Evolutionary conservation across 2,113 vertebrate species (phyloP).

Genomic region (Thamnophis sirtalis): DNA sequence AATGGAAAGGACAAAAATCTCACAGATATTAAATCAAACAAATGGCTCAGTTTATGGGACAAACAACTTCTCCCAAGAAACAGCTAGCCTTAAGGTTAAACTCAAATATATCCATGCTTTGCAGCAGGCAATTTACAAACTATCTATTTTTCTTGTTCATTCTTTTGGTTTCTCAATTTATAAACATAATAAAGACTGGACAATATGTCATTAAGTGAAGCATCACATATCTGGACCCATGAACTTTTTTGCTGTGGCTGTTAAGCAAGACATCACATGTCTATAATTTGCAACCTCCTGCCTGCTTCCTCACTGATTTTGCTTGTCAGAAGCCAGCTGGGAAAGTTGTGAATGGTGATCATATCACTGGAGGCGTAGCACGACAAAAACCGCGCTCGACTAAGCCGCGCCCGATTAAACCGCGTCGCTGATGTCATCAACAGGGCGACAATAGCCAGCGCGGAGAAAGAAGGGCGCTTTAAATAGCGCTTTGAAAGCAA

Average conservation of each 20-base stretch:
- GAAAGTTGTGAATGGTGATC: neutral
- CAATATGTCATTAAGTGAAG: neutral
- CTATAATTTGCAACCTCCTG: neutral
- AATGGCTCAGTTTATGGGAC: neutral
- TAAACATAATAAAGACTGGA: neutral
- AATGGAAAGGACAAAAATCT: neutral
- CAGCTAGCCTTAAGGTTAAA: neutral
- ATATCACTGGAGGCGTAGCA: too few species aligned
- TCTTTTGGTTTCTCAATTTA: neutral
- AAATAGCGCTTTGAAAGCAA: too few species aligned
- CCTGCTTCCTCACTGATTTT: neutral
- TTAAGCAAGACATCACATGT: neutral
- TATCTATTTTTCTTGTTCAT: neutral
- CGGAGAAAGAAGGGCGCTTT: too few species aligned
- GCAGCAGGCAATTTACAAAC: neutral
- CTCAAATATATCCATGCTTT: neutral
- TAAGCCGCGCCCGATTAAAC: too few species aligned
- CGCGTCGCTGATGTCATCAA: too few species aligned
- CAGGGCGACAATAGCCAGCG: too few species aligned
- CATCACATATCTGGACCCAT: neutral
- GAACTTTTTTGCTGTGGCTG: neutral
- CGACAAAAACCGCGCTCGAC: too few species aligned
- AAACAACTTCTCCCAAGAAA: neutral
- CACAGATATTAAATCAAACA: neutral
- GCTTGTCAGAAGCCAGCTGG: neutral